A percentile compares a stretch with the other conserved stretches of the same genome.
Evolutionary conservation across 2,113 vertebrate genomes (phyloP).

Genomic region (Monarcha castaneiventris): DNA sequence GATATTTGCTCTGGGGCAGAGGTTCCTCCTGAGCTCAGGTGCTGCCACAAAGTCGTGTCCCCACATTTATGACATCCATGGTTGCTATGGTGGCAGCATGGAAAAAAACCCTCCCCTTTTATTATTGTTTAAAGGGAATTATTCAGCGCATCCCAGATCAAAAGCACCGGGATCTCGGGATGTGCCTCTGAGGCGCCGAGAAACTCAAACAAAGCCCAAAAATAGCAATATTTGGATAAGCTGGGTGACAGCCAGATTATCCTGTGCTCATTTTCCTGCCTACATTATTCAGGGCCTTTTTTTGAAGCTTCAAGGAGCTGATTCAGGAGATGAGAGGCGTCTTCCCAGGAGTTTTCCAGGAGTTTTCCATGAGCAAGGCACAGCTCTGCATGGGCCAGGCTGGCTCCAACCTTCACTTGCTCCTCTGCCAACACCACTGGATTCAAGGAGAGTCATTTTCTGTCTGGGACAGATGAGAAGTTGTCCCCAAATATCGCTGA

Average conservation of each 20-base stretch:
- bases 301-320: slow-evolving; percentile 11
- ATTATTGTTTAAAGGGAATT: slow-evolving; percentile 51
- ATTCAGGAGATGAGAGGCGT: not conserved
- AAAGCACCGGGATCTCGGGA: not conserved
- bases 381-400: not conserved
- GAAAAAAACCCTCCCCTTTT: not conserved
- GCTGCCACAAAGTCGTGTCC: not conserved
- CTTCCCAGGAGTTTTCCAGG: not conserved
- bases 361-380: not conserved
- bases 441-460: fast-evolving
- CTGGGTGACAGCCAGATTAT: slow-evolving; percentile 30
- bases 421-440: not conserved
- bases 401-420: not conserved
- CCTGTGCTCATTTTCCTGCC: slow-evolving; percentile 20
- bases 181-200: not conserved
- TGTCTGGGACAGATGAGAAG: not conserved
- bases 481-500: not conserved
- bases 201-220: slow-evolving; percentile 52
- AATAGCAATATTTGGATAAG: slow-evolving; percentile 63
- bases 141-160: slow-evolving; percentile 30
- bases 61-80: not conserved
- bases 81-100: not conserved
- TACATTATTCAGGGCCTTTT: not conserved
- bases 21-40: not conserved
- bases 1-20: not conserved